Percentiles rank a stretch among this genome's conserved stretches.
Conservation (phyloP, 1,140 invertebrate genomes). For the Drosophila bifasciata region DNA sequence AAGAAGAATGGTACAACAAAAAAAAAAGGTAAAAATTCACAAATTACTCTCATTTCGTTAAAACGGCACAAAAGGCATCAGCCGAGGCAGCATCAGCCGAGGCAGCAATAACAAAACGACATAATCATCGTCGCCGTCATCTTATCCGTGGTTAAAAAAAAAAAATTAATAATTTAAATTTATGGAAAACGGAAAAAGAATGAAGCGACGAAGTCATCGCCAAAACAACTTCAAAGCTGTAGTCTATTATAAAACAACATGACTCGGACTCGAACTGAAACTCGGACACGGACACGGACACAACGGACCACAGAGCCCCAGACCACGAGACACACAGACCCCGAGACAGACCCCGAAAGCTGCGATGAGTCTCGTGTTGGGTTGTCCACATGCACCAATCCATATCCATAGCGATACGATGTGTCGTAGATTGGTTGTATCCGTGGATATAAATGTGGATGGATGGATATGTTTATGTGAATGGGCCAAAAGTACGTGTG, state of each 20-base stretch:
- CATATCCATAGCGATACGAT: conserved; percentile 14
- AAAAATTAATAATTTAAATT: conserved; percentile 82
- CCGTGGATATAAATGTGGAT: conserved; percentile 23
- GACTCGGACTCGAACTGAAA: conserved; percentile 49
- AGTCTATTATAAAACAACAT: conserved; percentile 78
- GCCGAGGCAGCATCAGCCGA: conserved; percentile 27
- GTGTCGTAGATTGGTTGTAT: conserved; percentile 49
- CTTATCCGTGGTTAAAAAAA: conserved; percentile 80
- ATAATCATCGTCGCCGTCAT: conserved; percentile 80
- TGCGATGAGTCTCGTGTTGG: too few species aligned
- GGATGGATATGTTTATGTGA: conserved; percentile 18
- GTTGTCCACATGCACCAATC: too few species aligned
- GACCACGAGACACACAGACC: conserved; percentile 13
- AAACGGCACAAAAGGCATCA: conserved; percentile 73
- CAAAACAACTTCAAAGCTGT: conserved; percentile 74
- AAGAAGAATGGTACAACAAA: conserved; percentile 26
- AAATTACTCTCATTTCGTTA: conserved; percentile 81
- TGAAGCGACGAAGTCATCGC: conserved; percentile 79
- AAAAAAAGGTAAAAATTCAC: conserved; percentile 74
- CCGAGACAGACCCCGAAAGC: not conserved
- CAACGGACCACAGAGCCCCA: conserved; percentile 16
- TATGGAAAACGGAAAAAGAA: conserved; percentile 79
- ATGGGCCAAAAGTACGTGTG: conserved; percentile 26
- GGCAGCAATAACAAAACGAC: conserved; percentile 77
- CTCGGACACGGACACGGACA: conserved; percentile 36